Conservation (phyloP, 1,140 invertebrate genomes). For the Bombus terrestris region DNA sequence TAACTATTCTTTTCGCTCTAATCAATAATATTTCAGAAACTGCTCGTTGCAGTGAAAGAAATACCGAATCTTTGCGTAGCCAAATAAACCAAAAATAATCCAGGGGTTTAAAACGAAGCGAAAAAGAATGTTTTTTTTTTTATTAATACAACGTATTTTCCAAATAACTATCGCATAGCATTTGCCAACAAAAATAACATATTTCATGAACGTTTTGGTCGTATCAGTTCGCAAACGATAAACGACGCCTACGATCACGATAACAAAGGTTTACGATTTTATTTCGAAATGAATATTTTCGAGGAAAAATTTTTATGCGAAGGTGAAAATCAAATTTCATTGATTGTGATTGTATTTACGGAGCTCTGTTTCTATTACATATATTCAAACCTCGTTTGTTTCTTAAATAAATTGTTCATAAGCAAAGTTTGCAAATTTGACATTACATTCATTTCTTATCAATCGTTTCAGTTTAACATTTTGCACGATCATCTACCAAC, state of each 20-base stretch:
- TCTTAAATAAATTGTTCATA: too few relatives aligned
- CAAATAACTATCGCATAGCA: neutral
- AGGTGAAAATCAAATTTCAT: neutral
- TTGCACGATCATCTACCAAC: too few relatives aligned
- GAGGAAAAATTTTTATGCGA: neutral
- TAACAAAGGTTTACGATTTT: neutral
- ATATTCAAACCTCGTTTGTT: too few relatives aligned
- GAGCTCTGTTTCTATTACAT: neutral
- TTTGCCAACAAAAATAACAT: neutral
- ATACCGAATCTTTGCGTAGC: neutral
- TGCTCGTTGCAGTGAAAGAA: neutral
- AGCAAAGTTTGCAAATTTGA: too few relatives aligned
- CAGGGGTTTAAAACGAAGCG: neutral
- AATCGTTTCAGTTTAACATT: too few relatives aligned
- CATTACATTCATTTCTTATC: too few relatives aligned
- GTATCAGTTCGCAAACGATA: neutral
- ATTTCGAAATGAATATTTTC: neutral
- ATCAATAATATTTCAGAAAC: neutral
- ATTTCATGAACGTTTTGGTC: neutral
- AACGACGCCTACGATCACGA: neutral
- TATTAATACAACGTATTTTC: neutral
- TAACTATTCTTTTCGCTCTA: too few relatives aligned
- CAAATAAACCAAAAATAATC: neutral
- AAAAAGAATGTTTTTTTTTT: neutral
- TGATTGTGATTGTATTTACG: neutral